These are phyloP conservation scores for Parasteatoda tepidariorum DNA, from an alignment of 1,140 invertebrate species.

Conservation along the genomic window DNA sequence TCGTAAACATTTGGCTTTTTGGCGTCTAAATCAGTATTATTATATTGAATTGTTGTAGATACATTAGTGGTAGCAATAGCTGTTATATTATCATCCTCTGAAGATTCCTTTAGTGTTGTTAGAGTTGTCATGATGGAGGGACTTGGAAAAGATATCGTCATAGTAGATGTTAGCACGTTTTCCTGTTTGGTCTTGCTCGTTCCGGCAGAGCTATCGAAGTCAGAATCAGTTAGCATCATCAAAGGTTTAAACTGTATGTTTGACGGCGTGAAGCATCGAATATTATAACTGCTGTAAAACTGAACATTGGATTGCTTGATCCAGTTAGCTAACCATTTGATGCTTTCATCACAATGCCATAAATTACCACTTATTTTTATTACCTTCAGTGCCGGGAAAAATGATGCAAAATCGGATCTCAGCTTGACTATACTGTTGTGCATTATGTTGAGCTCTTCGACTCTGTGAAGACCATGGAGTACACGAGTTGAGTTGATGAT, in stretches of 20 bases:
- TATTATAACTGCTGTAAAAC: constrained; percentile 65
- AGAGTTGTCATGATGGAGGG: neutral
- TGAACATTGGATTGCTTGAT: constrained; percentile 64
- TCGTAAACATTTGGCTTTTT: neutral
- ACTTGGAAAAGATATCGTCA: neutral
- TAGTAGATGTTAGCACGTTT: neutral
- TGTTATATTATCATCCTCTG: neutral
- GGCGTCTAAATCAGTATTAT: neutral
- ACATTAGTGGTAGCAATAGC: neutral
- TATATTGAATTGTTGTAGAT: neutral
- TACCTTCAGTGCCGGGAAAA: constrained; percentile 75
- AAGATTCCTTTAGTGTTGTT: neutral
- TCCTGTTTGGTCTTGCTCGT: neutral
- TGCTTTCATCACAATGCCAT: constrained; percentile 68
- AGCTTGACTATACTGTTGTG: constrained; percentile 75
- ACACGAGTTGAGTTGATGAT: constrained; percentile 75
- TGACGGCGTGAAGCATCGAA: constrained; percentile 64
- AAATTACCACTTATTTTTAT: constrained; percentile 70
- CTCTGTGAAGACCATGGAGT: constrained; percentile 73
- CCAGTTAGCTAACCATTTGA: constrained; percentile 69
- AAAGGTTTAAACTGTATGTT: constrained; percentile 65
- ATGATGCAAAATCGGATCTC: constrained; percentile 76
- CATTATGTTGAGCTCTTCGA: constrained; percentile 77
- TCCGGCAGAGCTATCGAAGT: constrained; percentile 53
- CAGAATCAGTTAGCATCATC: constrained; percentile 63